Conservation (phyloP, 2,888 invertebrate species). For the Ormyrus rosae region DNA sequence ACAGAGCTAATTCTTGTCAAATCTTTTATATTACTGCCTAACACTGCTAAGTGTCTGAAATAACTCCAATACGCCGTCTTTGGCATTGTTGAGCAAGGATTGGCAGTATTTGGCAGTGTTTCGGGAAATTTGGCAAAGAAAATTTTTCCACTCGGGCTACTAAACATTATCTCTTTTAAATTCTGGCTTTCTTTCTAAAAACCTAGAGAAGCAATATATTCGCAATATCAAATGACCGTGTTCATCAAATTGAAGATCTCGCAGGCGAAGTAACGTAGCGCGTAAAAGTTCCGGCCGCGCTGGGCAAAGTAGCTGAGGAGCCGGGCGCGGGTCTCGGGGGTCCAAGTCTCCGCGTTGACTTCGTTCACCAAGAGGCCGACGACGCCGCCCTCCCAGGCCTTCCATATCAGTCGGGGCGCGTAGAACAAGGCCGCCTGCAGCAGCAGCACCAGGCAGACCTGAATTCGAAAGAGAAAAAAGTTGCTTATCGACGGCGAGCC, state of each 20-base stretch:
- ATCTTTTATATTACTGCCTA: no score
- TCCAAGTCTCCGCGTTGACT: slow-evolving; percentile 78
- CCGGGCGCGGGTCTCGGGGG: slow-evolving; percentile 77
- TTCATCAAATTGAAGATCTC: slow-evolving; percentile 86
- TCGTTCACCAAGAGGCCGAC: slow-evolving; percentile 80
- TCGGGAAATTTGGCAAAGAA: no score
- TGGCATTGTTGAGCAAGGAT: neutral
- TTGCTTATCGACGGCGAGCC: no score
- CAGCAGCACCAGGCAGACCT: slow-evolving; percentile 80
- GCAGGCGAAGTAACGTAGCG: slow-evolving; percentile 82
- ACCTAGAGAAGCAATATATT: slow-evolving; percentile 19
- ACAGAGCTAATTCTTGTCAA: no score
- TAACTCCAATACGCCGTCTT: neutral
- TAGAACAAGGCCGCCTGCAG: slow-evolving; percentile 84
- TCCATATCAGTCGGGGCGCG: slow-evolving; percentile 84
- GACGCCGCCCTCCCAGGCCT: slow-evolving; percentile 83
- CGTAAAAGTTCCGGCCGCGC: slow-evolving; percentile 80
- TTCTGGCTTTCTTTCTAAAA: neutral
- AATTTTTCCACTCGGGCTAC: no score
- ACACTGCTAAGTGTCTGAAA: no score
- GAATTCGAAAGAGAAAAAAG: slow-evolving; percentile 45
- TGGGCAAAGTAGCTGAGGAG: slow-evolving; percentile 79
- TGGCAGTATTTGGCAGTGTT: slow-evolving; percentile 38
- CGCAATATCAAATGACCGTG: slow-evolving; percentile 78
- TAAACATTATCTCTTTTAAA: no score